Percentiles rank a stretch among this genome's conserved stretches.
These are phyloP conservation scores for Hololepta plana DNA, from an alignment of 2,888 invertebrate genomes.

Conservation along the genomic window DNA sequence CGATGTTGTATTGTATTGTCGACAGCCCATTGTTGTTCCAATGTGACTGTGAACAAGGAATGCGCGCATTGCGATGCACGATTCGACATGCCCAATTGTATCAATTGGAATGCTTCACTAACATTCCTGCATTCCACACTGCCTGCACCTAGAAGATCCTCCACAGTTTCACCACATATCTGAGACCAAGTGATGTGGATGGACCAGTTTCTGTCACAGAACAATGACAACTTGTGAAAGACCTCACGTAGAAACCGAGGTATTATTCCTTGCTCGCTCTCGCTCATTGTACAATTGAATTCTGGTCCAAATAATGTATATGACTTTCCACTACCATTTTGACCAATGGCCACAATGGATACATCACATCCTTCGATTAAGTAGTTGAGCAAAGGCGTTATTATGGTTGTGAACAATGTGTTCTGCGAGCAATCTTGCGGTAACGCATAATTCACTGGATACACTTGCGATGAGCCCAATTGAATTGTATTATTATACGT, in stretches of 20 bases:
- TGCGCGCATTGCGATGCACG: conserved; percentile 39
- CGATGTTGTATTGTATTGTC: conserved; percentile 50
- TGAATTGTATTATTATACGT: conserved; percentile 39
- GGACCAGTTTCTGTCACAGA: conserved; percentile 44
- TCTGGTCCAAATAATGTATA: conserved; percentile 57
- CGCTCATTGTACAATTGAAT: conserved; percentile 37
- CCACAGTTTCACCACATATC: conserved; percentile 46
- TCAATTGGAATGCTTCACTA: conserved; percentile 51
- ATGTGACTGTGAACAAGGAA: conserved; percentile 50
- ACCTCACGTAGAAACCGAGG: conserved; percentile 55
- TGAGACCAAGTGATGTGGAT: conserved; percentile 58
- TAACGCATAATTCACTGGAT: conserved; percentile 34
- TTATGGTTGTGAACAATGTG: conserved; percentile 42
- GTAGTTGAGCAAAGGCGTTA: conserved; percentile 45
- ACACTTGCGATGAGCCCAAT: conserved; percentile 39
- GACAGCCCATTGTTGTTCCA: conserved; percentile 57
- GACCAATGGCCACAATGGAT: conserved; percentile 52
- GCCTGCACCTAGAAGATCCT: conserved; percentile 32
- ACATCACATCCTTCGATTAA: conserved; percentile 58
- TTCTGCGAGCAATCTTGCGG: conserved; percentile 44
- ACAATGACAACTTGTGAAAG: conserved; percentile 44
- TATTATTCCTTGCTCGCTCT: conserved; percentile 52
- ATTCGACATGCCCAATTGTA: conserved; percentile 45
- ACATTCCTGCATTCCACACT: conserved; percentile 40
- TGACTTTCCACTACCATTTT: conserved; percentile 46